Percentiles rank a stretch among this genome's conserved stretches.
Conservation (phyloP, 2,888 invertebrate species). For the Chrysotoxum bicinctum region DNA sequence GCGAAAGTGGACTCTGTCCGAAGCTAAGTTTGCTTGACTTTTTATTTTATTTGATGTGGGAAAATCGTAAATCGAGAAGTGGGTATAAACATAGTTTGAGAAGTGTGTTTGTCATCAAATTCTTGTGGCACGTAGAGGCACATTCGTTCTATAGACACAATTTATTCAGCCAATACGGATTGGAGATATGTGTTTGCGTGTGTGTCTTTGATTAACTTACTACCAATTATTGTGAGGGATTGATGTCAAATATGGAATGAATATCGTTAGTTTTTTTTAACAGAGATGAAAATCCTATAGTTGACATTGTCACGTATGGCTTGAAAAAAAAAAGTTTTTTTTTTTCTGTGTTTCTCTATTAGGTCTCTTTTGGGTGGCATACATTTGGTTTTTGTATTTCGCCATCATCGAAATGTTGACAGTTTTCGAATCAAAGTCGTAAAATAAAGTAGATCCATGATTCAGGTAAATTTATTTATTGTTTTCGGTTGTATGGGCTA, state of each 20-base stretch:
- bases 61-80: constrained; percentile 4
- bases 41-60: constrained; percentile 11
- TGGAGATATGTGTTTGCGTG: not conserved
- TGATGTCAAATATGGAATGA: constrained; percentile 21
- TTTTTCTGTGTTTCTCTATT: not conserved
- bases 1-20: constrained; percentile 49
- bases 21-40: not conserved
- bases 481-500: not conserved
- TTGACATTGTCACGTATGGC: constrained; percentile 19
- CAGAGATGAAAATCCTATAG: not conserved
- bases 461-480: not conserved
- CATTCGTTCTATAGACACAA: not conserved
- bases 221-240: constrained; percentile 28
- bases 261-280: constrained; percentile 2
- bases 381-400: not conserved
- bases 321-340: not conserved
- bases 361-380: not conserved
- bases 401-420: not conserved
- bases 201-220: constrained; percentile 25
- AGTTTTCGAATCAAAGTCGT: not conserved
- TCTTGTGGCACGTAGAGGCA: constrained; percentile 19
- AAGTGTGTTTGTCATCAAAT: constrained; percentile 14
- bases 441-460: not conserved
- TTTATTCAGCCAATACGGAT: not conserved
- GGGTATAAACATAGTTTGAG: not conserved